Base-by-base conservation (phyloP, 2,797 vertebrate species). In the Pogoniulus pusillus region DNA sequence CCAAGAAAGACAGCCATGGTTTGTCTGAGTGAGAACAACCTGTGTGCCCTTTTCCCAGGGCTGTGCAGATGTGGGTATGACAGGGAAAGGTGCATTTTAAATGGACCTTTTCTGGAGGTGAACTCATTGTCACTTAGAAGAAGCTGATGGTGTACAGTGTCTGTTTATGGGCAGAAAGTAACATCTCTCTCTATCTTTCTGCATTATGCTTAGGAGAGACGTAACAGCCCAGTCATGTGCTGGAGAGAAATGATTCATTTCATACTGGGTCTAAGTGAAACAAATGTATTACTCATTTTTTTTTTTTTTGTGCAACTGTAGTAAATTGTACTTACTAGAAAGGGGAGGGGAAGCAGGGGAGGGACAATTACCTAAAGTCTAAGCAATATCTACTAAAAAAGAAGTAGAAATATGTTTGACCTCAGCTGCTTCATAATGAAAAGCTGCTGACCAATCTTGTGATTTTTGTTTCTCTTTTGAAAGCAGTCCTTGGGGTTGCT, bases 401-500 rank as follows among this genome's bases (percentile, higher is more conserved):
- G 89, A 87, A 94, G 93, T 89, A 93, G 86, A 90, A 91, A 87
- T 93, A 96, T 43, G 60, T 73, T 93, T 91, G 90, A 95, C 86
- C 88, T 94, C 91, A 96, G 79, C 93, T 94, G 89, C 70, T 76
- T 95, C 37, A 4, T 94, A 89, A 94, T 93, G 88, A 91, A 93
- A 85, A 87, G 81, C 91, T 96, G 90, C 90, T 94, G 93, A 95
- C 88, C 91, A 89, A 90, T 59, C 94, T 94, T 93, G 91, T 91
- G 93, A 95, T 93, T 54, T 27, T 86, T 78, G 79, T 93, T 94
- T 87, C 86, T 93, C 70, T 93, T 89, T 93, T 90, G 93, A 89
- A 93, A 93, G 60, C 70, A 89, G 76, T 64, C 79, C 74, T 72
- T 4, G 8, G 60, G 85, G 82, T 47, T 83, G 32, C 72, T 81